A percentile compares a stretch with the other conserved stretches of the same genome.
These are phyloP conservation scores for Coccyzus lansbergi DNA, from an alignment of 2,797 vertebrate genomes.

Conservation along the genomic window DNA sequence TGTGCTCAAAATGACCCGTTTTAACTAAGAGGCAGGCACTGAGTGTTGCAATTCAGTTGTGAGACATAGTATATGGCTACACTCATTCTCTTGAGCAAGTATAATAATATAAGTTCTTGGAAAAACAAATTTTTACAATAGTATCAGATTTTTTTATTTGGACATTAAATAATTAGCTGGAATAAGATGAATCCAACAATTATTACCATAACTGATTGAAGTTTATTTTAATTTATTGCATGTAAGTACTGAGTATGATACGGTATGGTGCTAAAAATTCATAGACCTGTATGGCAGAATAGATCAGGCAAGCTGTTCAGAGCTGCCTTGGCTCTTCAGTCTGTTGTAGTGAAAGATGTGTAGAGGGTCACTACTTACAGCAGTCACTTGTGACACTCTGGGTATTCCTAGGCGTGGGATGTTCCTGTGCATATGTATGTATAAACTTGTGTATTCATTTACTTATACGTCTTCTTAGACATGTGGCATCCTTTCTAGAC, in stretches of 20 bases:
- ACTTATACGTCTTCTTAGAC: background rate
- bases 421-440: background rate
- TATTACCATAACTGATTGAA: background rate
- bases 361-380: background rate
- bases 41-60: background rate
- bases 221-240: background rate
- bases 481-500: background rate
- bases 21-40: background rate
- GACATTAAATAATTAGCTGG: background rate
- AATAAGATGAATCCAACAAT: background rate
- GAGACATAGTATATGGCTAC: background rate
- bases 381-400: background rate
- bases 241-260: background rate
- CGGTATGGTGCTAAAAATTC: background rate
- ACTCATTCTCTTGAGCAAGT: background rate
- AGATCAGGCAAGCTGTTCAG: rapidly evolving
- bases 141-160: background rate
- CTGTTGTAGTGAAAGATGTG: background rate
- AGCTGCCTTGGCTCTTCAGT: background rate
- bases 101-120: background rate
- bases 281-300: background rate
- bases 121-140: background rate
- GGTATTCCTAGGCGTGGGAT: background rate
- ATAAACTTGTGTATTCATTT: background rate
- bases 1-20: background rate